phyloP scores from a whole-genome alignment of 2,113 vertebrate species.

The Strix aluco region DNA sequence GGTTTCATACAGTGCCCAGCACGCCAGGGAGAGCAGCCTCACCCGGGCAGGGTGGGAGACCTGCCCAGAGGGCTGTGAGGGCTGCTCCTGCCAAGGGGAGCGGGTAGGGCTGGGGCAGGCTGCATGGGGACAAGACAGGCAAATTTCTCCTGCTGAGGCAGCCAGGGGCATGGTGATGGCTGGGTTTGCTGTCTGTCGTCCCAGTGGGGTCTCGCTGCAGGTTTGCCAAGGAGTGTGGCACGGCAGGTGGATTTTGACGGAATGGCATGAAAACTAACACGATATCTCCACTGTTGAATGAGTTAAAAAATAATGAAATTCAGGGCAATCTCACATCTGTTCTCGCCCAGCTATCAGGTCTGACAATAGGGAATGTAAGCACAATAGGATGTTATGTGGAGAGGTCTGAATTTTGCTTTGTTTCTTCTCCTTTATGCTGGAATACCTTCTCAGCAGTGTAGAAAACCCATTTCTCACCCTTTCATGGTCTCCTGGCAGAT shows the following conservation, averaged over 20 bases:
- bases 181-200: neutral
- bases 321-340: neutral
- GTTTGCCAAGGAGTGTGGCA: neutral
- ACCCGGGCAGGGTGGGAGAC: neutral
- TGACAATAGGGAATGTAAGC: neutral
- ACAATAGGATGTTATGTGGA: neutral
- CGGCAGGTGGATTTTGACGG: neutral
- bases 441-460: neutral
- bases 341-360: neutral
- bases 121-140: no score
- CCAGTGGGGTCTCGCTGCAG: accelerated
- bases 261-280: neutral
- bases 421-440: neutral
- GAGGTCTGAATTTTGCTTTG: neutral
- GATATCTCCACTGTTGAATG: neutral
- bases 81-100: neutral
- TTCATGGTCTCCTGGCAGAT: neutral
- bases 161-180: accelerated
- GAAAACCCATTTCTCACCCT: neutral
- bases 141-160: neutral
- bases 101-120: neutral
- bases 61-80: neutral
- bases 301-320: neutral
- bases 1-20: neutral
- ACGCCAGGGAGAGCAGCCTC: neutral